Evolutionary conservation across 2,797 vertebrate species (phyloP), one percentile per base, ranked within the genome.

Genomic region (Decapterus maruadsi): DNA sequence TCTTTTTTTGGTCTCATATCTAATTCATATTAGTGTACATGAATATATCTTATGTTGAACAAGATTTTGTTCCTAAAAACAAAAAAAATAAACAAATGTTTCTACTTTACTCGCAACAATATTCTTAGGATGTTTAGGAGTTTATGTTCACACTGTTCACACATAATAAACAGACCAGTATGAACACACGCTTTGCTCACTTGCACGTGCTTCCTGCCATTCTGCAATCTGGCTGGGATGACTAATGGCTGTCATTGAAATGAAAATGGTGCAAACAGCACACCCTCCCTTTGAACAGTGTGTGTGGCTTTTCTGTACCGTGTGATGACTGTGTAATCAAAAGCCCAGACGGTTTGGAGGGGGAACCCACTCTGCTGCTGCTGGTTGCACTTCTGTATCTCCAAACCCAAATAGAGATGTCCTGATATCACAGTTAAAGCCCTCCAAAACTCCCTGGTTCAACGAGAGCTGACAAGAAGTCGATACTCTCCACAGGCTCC

Each of bases 381-480:
- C 14, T 19, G 19, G 13, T 38, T 19, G 13, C 53, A 57, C 57
- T 67, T 40, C 17, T 36, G 57, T 3, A 53, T 43, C 59, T 74
- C 34, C 50, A 67, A 36, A 26, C 34, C 26, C 36, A 66, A 66
- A 82, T 8, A 66, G 53, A 84, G 59, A 73, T 19, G 62, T 86
- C 60, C 38, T 62, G 56, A 80, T 72, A 69, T 71, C 31, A 13
- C 73, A 79, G 68, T 57, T 58, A 72, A 79, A 79, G 64, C 31
- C 5, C 36, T 72, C 34, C 16, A 74, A 63, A 73, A 61, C 63
- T 50, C 61, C 55, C 9, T 22, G 59, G 45, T 58, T 79, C 78
- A 82, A 77, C 70, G 4, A 71, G 77, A 67, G 43, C 74, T 85
- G 87, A 87, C 84, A 84, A 83, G 64, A 82, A 86, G 84, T 84